phyloP scores from a whole-genome alignment of 1,140 invertebrate species.

The Drosophila carrolli region DNA sequence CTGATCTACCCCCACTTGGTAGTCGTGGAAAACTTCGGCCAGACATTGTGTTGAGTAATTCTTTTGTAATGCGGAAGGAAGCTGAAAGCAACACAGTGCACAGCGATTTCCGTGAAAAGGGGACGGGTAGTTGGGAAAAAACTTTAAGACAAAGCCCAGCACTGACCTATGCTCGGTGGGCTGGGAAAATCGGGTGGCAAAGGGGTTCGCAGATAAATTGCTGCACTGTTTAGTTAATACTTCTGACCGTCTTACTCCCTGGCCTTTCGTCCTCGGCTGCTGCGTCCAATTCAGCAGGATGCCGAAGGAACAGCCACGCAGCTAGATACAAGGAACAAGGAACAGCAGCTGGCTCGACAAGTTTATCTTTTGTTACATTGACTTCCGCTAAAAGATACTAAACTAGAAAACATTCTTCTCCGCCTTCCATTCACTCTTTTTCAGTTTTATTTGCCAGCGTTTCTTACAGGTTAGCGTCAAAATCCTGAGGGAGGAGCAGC shows the following conservation, averaged over 20 bases:
- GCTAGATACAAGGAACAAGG: slow-evolving; percentile 32
- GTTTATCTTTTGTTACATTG: slow-evolving; percentile 82
- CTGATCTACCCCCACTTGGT: slow-evolving; percentile 13
- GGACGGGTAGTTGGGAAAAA: slow-evolving; percentile 37
- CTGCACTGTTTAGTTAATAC: slow-evolving; percentile 81
- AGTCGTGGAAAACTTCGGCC: slow-evolving; percentile 50
- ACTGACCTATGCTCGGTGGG: slow-evolving; percentile 57
- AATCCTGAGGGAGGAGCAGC: slow-evolving; percentile 7
- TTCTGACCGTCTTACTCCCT: slow-evolving; percentile 45
- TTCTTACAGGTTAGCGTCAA: slow-evolving; percentile 41
- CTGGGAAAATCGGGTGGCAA: slow-evolving; percentile 15
- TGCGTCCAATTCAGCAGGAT: slow-evolving; percentile 54
- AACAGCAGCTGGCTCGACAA: slow-evolving; percentile 75
- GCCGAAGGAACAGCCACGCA: slow-evolving; percentile 11
- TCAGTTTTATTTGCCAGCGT: slow-evolving; percentile 30
- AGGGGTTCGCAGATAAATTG: slow-evolving; percentile 65
- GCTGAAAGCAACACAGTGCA: slow-evolving; percentile 69
- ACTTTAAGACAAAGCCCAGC: slow-evolving; percentile 71
- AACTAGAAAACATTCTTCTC: slow-evolving; percentile 63
- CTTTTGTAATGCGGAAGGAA: slow-evolving; percentile 81
- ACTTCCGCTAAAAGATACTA: slow-evolving; percentile 79
- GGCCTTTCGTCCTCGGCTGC: slow-evolving; percentile 14
- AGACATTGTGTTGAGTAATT: slow-evolving; percentile 80
- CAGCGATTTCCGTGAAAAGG: slow-evolving; percentile 49
- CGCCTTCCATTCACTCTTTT: slow-evolving; percentile 6